Conservation (phyloP, 2,797 vertebrate genomes). For the Syngnathus acus region DNA sequence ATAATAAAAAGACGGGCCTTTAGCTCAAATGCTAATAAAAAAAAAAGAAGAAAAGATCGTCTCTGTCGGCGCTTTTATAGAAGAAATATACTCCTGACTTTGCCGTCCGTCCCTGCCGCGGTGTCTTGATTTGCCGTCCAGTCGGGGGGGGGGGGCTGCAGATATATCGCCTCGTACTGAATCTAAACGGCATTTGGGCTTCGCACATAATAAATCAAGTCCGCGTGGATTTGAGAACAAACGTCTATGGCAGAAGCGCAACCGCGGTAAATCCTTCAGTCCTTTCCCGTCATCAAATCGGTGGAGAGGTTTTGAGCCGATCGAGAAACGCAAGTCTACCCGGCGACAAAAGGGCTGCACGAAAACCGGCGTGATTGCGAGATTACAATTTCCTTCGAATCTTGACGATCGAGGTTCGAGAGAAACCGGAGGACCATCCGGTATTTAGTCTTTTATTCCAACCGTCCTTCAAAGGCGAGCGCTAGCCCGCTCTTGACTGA, state of each 20-base stretch:
- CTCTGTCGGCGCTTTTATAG: background rate
- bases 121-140: conserved; percentile 4
- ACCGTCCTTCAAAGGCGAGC: background rate
- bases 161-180: background rate
- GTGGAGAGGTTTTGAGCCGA: too few relatives aligned
- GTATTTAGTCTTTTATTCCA: background rate
- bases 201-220: background rate
- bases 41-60: background rate
- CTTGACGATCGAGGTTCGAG: background rate
- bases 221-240: background rate
- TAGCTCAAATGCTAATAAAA: background rate
- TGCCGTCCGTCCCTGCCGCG: background rate
- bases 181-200: background rate
- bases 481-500: too few relatives aligned
- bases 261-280: background rate
- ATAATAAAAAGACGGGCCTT: background rate
- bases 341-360: too few relatives aligned
- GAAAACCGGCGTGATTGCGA: too few relatives aligned
- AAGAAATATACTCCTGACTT: background rate
- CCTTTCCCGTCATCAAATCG: too few relatives aligned
- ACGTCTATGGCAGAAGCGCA: background rate
- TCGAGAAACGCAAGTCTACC: too few relatives aligned
- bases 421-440: background rate
- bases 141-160: too few relatives aligned
- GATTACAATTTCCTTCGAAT: background rate